These are phyloP conservation scores for Pachymerium ferrugineum DNA, from an alignment of 2,888 invertebrate species.

Conservation along the genomic window DNA sequence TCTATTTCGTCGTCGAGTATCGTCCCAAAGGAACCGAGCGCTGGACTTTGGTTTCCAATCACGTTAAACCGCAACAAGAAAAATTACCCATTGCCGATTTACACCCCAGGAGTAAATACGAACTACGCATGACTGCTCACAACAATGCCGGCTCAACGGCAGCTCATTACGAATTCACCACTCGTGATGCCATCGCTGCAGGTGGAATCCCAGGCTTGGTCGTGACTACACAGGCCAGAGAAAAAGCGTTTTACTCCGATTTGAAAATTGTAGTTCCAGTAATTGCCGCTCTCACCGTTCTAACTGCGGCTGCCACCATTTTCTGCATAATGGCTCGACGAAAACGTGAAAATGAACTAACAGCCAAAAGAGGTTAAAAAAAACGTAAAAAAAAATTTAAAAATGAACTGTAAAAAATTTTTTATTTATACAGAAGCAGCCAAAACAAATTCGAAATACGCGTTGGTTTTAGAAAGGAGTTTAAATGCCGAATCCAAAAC, in stretches of 20 bases:
- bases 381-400: not conserved
- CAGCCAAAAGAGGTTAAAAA: not conserved
- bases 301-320: not conserved
- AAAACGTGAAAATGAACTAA: not conserved
- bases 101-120: conserved; percentile 92
- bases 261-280: not conserved
- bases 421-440: not conserved
- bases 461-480: conserved; percentile 20
- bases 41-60: conserved; percentile 91
- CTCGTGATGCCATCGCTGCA: not conserved
- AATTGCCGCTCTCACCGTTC: not conserved
- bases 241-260: conserved; percentile 1
- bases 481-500: not conserved
- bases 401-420: not conserved
- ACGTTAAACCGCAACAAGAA: conserved; percentile 83
- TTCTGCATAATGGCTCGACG: not conserved
- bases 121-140: conserved; percentile 60
- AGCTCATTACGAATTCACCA: conserved; percentile 30
- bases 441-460: conserved; percentile 31
- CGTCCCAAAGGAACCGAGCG: conserved; percentile 60
- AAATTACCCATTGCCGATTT: conserved; percentile 77
- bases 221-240: not conserved
- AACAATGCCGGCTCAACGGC: conserved; percentile 34
- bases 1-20: conserved; percentile 89
- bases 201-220: conserved; percentile 10